Evolutionary conservation across 2,113 vertebrate genomes (phyloP), one percentile per base, ranked within the genome.

Genomic region (Zosterops lateralis): DNA sequence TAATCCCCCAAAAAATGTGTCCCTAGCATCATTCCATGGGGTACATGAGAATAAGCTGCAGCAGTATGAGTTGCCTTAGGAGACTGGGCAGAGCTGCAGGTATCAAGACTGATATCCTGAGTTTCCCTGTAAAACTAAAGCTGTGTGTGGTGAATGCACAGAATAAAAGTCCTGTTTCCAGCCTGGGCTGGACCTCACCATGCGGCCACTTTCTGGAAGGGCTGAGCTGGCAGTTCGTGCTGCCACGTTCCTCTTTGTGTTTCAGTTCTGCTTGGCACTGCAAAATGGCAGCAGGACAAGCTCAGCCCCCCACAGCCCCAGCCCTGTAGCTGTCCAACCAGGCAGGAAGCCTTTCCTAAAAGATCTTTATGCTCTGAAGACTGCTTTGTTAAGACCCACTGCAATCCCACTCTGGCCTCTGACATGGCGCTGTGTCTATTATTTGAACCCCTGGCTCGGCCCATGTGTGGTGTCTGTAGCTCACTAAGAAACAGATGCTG

Each of bases 221-320:
- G 82, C 95, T 95, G 95, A 96, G 20, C 64, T 25, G 62, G 92
- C 77, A 54, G 56, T 91, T 89, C 1, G 12, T 44, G 58, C 84
- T 76, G 34, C 12, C 7, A 15, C 32, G 9, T 89, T 91, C 24
- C 65, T 51, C 89, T 95, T 92, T 96, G 87, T 95, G 56, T 89
- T 81, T 70, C 40, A n/a, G 65, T 76, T 94, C 78, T 96, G 94
- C 92, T 84, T 91, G 85, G 65, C 25, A 5, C 7, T 90, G 87
- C 92, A 79, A 34, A 95, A 84, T 8, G 10, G 57, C 47, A 64
- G 65, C 34, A 18, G 2, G 26, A n/a, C 42, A 36, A 90, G 40
- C 79, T 87, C 44, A 18, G 65, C 32, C 56, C 58, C 72, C 16
- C 48, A 50, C 42, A 36, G 12, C 17, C 17, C 42, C 2, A 3